Evolutionary conservation across 2,113 vertebrate species (phyloP), one percentile per base, ranked within the genome.

Genomic region (Cairina moschata): DNA sequence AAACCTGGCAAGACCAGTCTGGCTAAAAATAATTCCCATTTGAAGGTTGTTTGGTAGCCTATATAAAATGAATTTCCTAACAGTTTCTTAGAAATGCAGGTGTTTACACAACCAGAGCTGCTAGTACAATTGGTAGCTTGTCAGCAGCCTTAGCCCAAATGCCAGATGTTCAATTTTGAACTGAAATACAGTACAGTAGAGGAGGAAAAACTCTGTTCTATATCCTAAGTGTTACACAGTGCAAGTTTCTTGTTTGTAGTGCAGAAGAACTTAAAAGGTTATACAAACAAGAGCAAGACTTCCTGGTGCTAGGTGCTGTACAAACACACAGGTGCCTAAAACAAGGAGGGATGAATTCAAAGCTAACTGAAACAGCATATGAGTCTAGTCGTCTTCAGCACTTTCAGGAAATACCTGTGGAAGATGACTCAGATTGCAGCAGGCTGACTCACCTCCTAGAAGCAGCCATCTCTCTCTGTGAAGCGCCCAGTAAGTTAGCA

Each of bases 31-130:
- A 68, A 54, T 38, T 82, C 18, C 36, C 42, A 21, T 58, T 62
- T 73, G 58, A 92, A 82, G 31, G 86, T 25, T 95, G n/a, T 44
- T 81, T 90, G 42, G 75, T 93, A 90, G 73, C 52, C 62, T 69
- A 10, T 44, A 46, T 79, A 90, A 93, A 97, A 87, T 34, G 86
- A 20, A 81, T 93, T 95, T 96, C 90, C 73, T 79, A 89, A 34
- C 22, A 54, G 40, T 32, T 90, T 44, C 38, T 88, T 71, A 11
- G 71, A 68, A 83, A 72, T 66, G 21, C 90, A 90, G 88, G 59
- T 88, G 80, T 93, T 95, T 90, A 88, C 54, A 93, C 36, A 84
- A 82, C 48, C 60, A 84, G 71, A 58, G 28, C 40, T 86, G 29
- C 73, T 52, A 68, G 50, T 50, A 92, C 71, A 92, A 82, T 42